phyloP scores from a whole-genome alignment of 2,797 vertebrate species.

The Falco berigora region DNA sequence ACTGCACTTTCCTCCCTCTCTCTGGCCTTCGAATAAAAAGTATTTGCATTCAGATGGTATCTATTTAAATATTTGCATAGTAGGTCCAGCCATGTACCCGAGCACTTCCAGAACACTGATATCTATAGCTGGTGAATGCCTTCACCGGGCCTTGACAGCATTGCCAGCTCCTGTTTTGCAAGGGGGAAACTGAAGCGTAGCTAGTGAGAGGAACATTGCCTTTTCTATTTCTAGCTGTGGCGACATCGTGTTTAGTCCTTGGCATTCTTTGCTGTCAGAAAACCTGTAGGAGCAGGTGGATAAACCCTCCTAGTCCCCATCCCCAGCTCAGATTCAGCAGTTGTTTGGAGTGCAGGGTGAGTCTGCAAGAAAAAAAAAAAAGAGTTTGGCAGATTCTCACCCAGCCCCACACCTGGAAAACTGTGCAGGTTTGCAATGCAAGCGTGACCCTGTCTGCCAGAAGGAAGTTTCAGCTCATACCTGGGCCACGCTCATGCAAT shows the following conservation, averaged over 20 bases:
- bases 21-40: neutral
- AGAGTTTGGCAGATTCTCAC: neutral
- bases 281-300: neutral
- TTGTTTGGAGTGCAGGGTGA: neutral
- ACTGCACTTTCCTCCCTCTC: neutral
- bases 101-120: neutral
- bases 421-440: neutral
- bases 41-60: slow-evolving; percentile 40
- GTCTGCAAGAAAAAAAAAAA: neutral
- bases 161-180: neutral
- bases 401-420: neutral
- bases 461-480: slow-evolving; percentile 12
- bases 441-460: neutral
- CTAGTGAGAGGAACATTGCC: neutral
- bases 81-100: neutral
- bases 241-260: rapidly evolving
- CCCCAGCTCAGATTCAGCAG: neutral
- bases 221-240: neutral
- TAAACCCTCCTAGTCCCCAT: neutral
- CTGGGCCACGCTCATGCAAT: neutral
- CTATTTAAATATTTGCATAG: slow-evolving; percentile 29
- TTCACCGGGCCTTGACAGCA: neutral
- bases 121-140: neutral
- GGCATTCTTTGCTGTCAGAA: neutral
- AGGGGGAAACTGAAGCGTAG: neutral